Percentiles rank a stretch among this genome's conserved stretches.
Conservation (phyloP, 2,888 invertebrate genomes). For the Lissonota sp. region DNA sequence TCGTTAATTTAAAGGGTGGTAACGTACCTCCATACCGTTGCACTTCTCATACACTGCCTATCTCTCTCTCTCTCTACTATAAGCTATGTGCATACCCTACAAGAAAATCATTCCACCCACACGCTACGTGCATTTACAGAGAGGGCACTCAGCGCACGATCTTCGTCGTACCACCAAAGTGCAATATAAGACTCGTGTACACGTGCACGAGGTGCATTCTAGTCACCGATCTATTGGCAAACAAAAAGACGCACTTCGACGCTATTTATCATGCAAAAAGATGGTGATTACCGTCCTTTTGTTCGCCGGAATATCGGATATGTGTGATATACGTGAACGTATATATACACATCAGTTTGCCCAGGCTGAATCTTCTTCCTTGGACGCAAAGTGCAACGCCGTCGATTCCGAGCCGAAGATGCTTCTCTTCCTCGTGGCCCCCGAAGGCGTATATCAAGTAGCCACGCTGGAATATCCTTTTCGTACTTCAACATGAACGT, state of each 20-base stretch:
- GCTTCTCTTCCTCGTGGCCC: constrained; percentile 63
- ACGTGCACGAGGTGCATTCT: constrained; percentile 7
- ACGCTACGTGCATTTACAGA: constrained; percentile 26
- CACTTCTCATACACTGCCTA: constrained; percentile 49
- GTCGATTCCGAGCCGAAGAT: constrained; percentile 9
- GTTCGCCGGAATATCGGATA: too few species aligned
- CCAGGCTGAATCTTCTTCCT: neutral
- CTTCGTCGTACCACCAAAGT: constrained; percentile 6
- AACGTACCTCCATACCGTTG: constrained; percentile 41
- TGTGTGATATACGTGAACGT: too few species aligned
- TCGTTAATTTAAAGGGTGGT: constrained; percentile 76
- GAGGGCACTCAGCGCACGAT: constrained; percentile 10
- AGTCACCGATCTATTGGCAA: neutral
- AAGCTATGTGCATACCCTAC: constrained; percentile 48
- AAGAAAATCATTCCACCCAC: constrained; percentile 68
- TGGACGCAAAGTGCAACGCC: constrained; percentile 16
- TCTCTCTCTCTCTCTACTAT: constrained; percentile 30
- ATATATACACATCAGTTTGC: too few species aligned
- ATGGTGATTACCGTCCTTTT: too few species aligned
- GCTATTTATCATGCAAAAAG: too few species aligned
- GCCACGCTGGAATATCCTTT: constrained; percentile 66
- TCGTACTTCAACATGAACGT: constrained; percentile 19
- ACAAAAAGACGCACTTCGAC: too few species aligned
- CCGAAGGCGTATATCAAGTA: constrained; percentile 74
- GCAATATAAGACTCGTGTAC: constrained; percentile 33